Conservation (phyloP, 2,797 vertebrate species). For the Phalloptychus januarius region DNA sequence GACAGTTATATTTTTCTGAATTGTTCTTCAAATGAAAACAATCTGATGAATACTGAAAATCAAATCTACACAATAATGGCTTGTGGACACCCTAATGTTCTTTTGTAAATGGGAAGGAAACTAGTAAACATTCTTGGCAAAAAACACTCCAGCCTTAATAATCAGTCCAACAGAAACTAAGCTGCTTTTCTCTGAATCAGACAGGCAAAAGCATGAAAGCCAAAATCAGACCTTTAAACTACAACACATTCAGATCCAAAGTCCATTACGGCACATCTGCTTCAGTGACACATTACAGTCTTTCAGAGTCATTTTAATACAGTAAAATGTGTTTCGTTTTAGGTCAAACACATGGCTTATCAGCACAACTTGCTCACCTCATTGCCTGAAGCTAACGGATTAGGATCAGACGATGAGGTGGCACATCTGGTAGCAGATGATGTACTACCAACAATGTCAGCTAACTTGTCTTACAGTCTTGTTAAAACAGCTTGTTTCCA, state of each 20-base stretch:
- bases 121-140: background rate
- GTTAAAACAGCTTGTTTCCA: background rate
- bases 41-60: background rate
- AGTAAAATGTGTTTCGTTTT: background rate
- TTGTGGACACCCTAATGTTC: background rate
- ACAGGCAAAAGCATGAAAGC: background rate
- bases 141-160: background rate
- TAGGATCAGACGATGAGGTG: conserved; percentile 73
- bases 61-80: background rate
- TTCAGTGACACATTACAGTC: background rate
- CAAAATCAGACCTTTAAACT: background rate
- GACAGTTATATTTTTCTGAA: background rate
- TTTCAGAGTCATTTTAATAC: background rate
- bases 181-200: conserved; percentile 16
- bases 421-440: conserved; percentile 67
- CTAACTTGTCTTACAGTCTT: conserved; percentile 20
- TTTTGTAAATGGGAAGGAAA: background rate
- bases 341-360: conserved; percentile 3
- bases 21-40: background rate
- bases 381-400: conserved; percentile 24
- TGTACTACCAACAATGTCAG: background rate
- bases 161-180: conserved; percentile 30
- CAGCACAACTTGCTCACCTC: background rate
- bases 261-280: background rate
- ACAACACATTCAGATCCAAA: background rate